Evolutionary conservation across 1,140 invertebrate genomes (phyloP), one percentile per base, ranked within the genome.

Genomic region (Drosophila repleta): DNA sequence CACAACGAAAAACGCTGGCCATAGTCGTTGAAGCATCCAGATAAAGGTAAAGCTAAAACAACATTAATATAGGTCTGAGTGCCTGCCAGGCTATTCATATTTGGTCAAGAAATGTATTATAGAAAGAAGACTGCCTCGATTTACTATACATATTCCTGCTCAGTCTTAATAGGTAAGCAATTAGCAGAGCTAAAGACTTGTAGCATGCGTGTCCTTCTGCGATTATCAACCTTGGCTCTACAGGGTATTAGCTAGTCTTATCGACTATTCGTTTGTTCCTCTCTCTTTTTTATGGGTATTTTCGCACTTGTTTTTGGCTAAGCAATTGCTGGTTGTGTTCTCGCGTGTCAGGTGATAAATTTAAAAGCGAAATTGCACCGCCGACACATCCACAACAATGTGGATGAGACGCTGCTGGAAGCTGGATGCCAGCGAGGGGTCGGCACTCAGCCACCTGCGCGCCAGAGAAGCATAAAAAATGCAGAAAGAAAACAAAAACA

Each of bases 331-430:
- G 32, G 48, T 13, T 52, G 37, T 11, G 26, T 18, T 64, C 17
- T n/a, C 41, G 6, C 17, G 15, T 29, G 17, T 5, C 61, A 43
- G 56, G 60, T 57, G 55, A 74, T 74, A 74, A 74, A 74, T 74
- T 74, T 74, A 29, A 61, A 39, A 68, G 46, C 45, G 52, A 45
- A 74, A 74, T 68, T 43, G 60, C 66, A 61, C 51, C 26, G 45
- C 65, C 37, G 57, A 74, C 71, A 74, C 66, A 63, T 63, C 69
- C 66, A 21, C 66, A 46, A 53, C 51, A 55, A 52, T 63, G 58
- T 58, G 20, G 24, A 29, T 45, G n/a, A 58, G 7, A 20, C 3
- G 20, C 6, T 5, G 45, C 6, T 0, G 8, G 32, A 11, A 35
- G 10, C 32, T 35, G 20, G 20, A 21, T 11, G 10, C 24, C 18